Percentiles rank a stretch among this genome's conserved stretches.
Conservation (phyloP, 37 sponge, comb jelly and placozoan species). For the Lycopodina hypogea region DNA sequence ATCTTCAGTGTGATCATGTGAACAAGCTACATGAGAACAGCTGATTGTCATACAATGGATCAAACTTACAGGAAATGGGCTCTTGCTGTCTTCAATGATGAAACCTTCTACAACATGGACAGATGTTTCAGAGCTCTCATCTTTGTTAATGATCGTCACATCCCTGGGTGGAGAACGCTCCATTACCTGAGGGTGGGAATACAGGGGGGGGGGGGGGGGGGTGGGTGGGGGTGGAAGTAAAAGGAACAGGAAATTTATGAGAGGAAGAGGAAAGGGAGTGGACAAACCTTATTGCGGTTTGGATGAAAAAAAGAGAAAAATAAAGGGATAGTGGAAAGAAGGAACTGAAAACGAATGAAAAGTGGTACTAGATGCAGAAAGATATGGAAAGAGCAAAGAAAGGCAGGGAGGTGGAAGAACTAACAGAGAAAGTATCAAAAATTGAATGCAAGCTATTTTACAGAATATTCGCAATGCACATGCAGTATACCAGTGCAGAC, state of each 20-base stretch:
- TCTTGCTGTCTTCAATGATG: slow-evolving; percentile 68
- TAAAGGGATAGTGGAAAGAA: neutral
- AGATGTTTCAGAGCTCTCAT: slow-evolving; percentile 47
- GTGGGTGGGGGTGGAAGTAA: neutral
- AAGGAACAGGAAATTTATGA: slow-evolving; percentile 13
- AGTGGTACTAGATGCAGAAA: too few species aligned
- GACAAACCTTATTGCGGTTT: too few species aligned
- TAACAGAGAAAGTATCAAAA: too few species aligned
- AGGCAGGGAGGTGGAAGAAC: too few species aligned
- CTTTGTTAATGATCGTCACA: slow-evolving; percentile 61
- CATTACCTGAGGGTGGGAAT: neutral
- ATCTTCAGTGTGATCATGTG: too few species aligned
- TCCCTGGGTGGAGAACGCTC: slow-evolving; percentile 16
- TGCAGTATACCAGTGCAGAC: too few species aligned
- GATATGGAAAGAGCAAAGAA: too few species aligned
- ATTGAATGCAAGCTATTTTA: too few species aligned
- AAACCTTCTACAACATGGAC: slow-evolving; percentile 65
- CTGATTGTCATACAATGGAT: too few species aligned
- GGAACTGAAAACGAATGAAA: too few species aligned
- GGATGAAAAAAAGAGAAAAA: neutral
- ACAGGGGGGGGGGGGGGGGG: slow-evolving; percentile 1
- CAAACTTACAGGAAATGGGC: slow-evolving; percentile 48
- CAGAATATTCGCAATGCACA: too few species aligned
- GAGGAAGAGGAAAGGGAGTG: slow-evolving; percentile 1
- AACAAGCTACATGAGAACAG: too few species aligned